Evolutionary conservation across 2,113 vertebrate species (phyloP), one percentile per base, ranked within the genome.

Genomic region (Cyanoderma ruficeps): DNA sequence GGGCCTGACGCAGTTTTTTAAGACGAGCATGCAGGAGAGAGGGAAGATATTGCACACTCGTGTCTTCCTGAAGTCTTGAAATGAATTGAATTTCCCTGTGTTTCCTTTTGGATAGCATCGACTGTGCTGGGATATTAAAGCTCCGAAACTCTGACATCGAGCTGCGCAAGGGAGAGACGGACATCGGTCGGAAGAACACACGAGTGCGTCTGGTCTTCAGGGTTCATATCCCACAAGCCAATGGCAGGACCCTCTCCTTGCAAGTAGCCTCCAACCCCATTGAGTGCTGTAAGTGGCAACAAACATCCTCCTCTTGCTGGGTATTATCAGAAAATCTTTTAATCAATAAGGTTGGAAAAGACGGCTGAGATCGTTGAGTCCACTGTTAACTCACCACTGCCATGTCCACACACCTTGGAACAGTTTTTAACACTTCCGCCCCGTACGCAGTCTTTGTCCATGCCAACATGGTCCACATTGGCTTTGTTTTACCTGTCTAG

Each of bases 151-250:
- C 99, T 0, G 99, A 99, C 96, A 99, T 99, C 0, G 99, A 99
- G 94, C 98, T 99, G 75, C 98, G 99, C 72, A 99, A 99, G 96
- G 99, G 99, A 8, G 99, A 99, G 96, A 99, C 99, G 0, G 99
- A 99, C 98, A 99, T 99, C 1, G 99, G 99, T 22, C 97, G 99
- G 49, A 99, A 99, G 97, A 99, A 99, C 97, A 99, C 99, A 0
- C 98, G 99, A 0, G 99, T 99, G 88, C 94, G 99, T 81, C 97
- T 99, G 97, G 99, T 99, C 87, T 99, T 99, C 94, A 98, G 99
- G 2, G 98, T 99, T 27, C 99, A 99, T 79, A 98, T 99, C 97
- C 99, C 98, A 2, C 99, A 99, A 92, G 97, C 99, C 97, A 98
- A 97, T 1, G 99, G 99, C 96, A 98, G 99, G 94, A 99, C 98